Evolutionary conservation across 1,140 invertebrate genomes (phyloP), one percentile per base, ranked within the genome.

Genomic region (Micrasema longulum): DNA sequence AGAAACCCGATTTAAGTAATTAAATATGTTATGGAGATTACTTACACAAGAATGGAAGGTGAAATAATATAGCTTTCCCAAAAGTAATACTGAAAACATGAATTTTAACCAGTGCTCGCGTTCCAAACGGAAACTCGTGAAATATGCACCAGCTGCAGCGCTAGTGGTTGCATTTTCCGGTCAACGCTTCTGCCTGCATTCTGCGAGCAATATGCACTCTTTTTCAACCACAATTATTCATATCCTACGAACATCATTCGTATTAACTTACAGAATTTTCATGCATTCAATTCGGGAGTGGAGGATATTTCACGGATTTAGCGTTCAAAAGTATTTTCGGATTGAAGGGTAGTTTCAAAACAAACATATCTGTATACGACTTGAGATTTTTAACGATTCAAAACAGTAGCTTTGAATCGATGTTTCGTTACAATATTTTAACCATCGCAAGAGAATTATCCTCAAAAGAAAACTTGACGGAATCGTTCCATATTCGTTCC

Each of bases 121-220:
- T 43, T 14, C 14, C 20, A 43, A 73, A 73, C 45, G 18, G 71
- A 20, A 63, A 67, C 41, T 68, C 36, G 55, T 68, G 65, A 73
- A 73, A 73, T 68, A 68, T 73, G 41, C 55, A 68, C 31, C 45
- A 23, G 43, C 2, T 12, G 41, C 2, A 57, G 18, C 31, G 48
- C 47, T 43, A 53, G 60, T 47, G 45, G 71, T 53, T 69, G 65
- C 53, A 73, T 68, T 69, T 73, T 73, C 71, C 71, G 64, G 64
- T 73, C 65, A 73, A 73, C 57, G 71, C 71, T 53, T 69, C 52
- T 67, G 64, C 23, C 14, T 9, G 45, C 10, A 16, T 45, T 11
- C 53, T 31, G 57, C 52, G 20, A 55, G 52, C 22, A 55, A 55
- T 55, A 35, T 55, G 12, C 22, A 55, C 1, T 11, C 18, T 55